Evolutionary conservation across 2,888 invertebrate genomes (phyloP), one percentile per base, ranked within the genome.

Genomic region (Scaptomyza cyrtandrae): DNA sequence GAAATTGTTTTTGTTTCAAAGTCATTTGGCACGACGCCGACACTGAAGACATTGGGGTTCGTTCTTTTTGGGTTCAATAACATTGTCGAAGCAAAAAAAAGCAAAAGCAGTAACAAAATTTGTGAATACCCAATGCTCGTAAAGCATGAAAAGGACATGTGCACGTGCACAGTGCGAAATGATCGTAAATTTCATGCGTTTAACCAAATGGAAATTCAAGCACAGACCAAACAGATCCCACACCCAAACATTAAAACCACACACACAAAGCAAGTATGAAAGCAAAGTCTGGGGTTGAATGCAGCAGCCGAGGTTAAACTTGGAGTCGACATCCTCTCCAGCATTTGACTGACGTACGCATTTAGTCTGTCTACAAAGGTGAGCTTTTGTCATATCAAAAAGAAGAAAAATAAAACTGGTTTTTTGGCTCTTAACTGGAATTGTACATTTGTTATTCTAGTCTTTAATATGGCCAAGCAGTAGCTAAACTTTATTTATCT

Each of bases 181-280:
- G 54, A 70, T 77, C 88, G 80, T 83, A 83, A 87, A 83, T 79
- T 77, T 72, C 67, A 19, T 70, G 53, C 83, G 82, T 82, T 83
- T 88, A 83, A 67, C 71, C 61, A 73, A 83, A 83, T 86, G 75
- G 66, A 83, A 88, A 79, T 88, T 77, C 67, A 48, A 56, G 16
- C 39, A n/a, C 64, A 69, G 55, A 39, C 63, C 31, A 43, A 54
- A 16, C 19, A 57, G 6, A 41, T 1, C 39, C 27, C 31, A 31
- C 14, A 14, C 48, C 24, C 37, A 6, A 3, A 13, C 37, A 2
- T 19, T 27, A 33, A 10, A 13, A 24, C 10, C n/a, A 24, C 24
- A 27, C 5, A 14, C 6, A 10, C 6, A 19, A 16, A 24, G 7
- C 19, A 6, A 7, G 2, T 10, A n/a, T n/a, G n/a, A 35, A 35